Conservation (phyloP, 2,888 invertebrate species). For the Latheticus oryzae region DNA sequence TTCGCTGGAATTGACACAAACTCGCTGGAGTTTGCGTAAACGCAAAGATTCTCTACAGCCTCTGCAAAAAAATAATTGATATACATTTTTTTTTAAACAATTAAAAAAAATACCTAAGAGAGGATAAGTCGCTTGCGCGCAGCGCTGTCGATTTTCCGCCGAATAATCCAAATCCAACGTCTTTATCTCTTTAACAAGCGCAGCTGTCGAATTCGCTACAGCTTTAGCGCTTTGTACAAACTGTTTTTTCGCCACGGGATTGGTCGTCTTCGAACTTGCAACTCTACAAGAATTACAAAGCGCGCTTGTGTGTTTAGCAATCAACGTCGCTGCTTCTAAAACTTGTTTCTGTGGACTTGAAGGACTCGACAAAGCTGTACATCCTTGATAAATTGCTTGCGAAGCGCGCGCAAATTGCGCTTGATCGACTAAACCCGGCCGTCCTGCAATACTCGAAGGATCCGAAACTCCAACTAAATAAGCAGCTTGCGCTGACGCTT, state of each 20-base stretch:
- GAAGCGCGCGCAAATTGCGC: conserved; percentile 88
- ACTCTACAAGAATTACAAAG: conserved; percentile 95
- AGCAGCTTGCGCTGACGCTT: conserved; percentile 94
- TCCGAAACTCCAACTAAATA: conserved; percentile 96
- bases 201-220: conserved; percentile 95
- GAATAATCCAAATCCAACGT: conserved; percentile 86
- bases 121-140: conserved; percentile 84
- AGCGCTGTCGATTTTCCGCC: conserved; percentile 78
- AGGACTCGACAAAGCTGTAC: conserved; percentile 79
- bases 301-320: conserved; percentile 96
- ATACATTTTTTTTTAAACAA: not conserved
- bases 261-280: conserved; percentile 90
- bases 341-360: conserved; percentile 85
- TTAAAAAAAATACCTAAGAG: conserved; percentile 65
- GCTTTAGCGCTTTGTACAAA: conserved; percentile 98
- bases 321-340: conserved; percentile 89
- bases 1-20: conserved; percentile 93
- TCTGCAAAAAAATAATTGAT: conserved; percentile 63
- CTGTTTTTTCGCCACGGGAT: conserved; percentile 93
- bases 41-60: conserved; percentile 91
- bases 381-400: conserved; percentile 91
- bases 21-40: conserved; percentile 94
- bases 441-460: conserved; percentile 87
- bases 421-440: conserved; percentile 90
- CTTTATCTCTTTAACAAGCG: conserved; percentile 95